Percentiles rank a stretch among this genome's conserved stretches.
These are phyloP conservation scores for Drosophila parthenogenetica DNA, from an alignment of 2,888 invertebrate genomes.

Conservation along the genomic window DNA sequence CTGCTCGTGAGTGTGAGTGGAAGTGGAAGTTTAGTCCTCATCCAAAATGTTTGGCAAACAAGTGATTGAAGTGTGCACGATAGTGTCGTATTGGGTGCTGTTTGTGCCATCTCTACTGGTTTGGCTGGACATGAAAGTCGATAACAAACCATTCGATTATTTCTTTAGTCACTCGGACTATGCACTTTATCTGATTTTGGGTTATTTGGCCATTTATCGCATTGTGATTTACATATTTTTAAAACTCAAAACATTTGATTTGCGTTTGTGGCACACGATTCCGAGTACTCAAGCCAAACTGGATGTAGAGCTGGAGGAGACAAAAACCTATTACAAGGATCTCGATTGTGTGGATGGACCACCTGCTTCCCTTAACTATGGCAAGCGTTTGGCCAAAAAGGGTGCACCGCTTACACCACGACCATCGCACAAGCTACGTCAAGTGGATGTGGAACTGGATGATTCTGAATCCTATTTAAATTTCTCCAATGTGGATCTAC, in stretches of 20 bases:
- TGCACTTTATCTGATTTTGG: slow-evolving; percentile 22
- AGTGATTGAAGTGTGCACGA: slow-evolving; percentile 37
- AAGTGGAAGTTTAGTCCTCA: too few species aligned
- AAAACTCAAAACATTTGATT: slow-evolving; percentile 1
- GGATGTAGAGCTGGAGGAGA: slow-evolving; percentile 19
- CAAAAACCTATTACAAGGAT: not conserved
- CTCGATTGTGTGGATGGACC: slow-evolving; percentile 34
- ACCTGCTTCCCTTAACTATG: slow-evolving; percentile 14
- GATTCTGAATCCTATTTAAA: too few species aligned
- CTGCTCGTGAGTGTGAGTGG: not conserved
- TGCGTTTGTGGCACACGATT: slow-evolving; percentile 26
- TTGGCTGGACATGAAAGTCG: not conserved
- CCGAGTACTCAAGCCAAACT: not conserved
- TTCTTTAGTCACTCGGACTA: not conserved
- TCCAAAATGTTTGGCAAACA: slow-evolving; percentile 41
- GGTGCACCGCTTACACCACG: not conserved
- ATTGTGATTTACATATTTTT: slow-evolving; percentile 6
- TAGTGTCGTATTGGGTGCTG: slow-evolving; percentile 36
- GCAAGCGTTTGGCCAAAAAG: not conserved
- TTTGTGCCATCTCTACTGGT: not conserved
- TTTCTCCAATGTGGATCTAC: too few species aligned
- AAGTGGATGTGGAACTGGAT: too few species aligned
- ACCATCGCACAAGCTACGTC: not conserved
- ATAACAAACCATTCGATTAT: slow-evolving; percentile 8
- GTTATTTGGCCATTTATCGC: slow-evolving; percentile 27